Evolutionary conservation across 1,140 invertebrate genomes (phyloP), one percentile per base, ranked within the genome.

Genomic region (Bathynomus jamesi): DNA sequence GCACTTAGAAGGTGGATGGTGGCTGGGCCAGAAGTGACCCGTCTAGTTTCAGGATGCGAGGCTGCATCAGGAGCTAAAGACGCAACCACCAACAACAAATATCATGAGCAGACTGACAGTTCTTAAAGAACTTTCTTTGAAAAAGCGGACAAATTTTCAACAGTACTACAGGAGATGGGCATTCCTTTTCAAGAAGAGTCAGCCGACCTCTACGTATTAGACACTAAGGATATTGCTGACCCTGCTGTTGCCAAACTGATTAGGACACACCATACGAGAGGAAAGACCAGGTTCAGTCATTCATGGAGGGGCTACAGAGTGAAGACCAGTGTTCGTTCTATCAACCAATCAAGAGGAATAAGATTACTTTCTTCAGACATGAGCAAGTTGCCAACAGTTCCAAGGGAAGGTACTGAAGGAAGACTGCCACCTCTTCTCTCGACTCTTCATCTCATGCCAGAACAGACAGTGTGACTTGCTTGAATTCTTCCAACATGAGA

Each of bases 1-100:
- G n/a, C n/a, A n/a, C n/a, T n/a, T n/a, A n/a, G n/a, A n/a, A n/a
- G n/a, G n/a, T n/a, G n/a, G n/a, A n/a, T n/a, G n/a, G n/a, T n/a
- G n/a, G 67, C 67, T 63, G 46, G 67, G 4, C 67, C 67, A 7
- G 67, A 63, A 67, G 46, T 67, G n/a, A 65, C 21, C 10, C 62
- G 62, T 10, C 13, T 79, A 21, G 65, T 80, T 53, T 10, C 25
- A 11, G 53, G 78, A 32, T 80, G 69, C 70, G 70, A 80, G 65
- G 24, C 25, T 31, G 62, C 3, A 60, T 63, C 67, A 5, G 32
- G 61, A 8, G 64, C 2, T 28, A 69, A 69, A 53, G 31, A 75
- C 11, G 27, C 10, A n/a, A 10, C 27, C 28, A 64, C 67, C 11
- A 24, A 68, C 31, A 63, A 4, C 27, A 66, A 3, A 3, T 71